A percentile compares a stretch with the other conserved stretches of the same genome.
Evolutionary conservation across 2,797 vertebrate genomes (phyloP).

Genomic region (Anisognathus igniventris): DNA sequence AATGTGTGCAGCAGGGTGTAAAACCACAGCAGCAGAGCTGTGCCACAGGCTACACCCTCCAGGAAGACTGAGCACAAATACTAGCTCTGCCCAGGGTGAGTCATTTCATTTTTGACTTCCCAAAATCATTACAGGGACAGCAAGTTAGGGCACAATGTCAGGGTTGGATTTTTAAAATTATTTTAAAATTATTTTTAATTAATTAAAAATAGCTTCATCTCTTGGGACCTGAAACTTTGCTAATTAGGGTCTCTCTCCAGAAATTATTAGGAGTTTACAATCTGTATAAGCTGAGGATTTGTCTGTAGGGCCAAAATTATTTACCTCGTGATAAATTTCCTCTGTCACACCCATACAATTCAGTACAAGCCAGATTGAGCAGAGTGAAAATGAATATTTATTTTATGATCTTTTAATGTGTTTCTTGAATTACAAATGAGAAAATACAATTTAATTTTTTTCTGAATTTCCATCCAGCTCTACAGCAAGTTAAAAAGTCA

Average conservation of each 20-base stretch:
- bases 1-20: rapidly evolving
- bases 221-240: neutral
- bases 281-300: neutral
- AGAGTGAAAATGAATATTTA: neutral
- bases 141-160: neutral
- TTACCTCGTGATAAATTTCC: neutral
- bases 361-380: neutral
- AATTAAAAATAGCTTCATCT: neutral
- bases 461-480: neutral
- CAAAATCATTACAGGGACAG: neutral
- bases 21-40: neutral
- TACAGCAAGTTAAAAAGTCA: neutral
- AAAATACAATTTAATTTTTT: neutral
- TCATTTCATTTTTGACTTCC: neutral
- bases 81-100: neutral
- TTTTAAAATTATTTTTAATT: neutral
- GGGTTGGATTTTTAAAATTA: neutral
- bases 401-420: neutral
- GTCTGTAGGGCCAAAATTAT: neutral
- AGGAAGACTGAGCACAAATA: neutral
- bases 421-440: neutral
- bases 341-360: neutral
- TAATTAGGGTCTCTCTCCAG: neutral
- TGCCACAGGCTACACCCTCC: neutral
- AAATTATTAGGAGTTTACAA: neutral